Base-by-base conservation (phyloP, 37 sponge, comb jelly and placozoan species). In the Geodia barretti region DNA sequence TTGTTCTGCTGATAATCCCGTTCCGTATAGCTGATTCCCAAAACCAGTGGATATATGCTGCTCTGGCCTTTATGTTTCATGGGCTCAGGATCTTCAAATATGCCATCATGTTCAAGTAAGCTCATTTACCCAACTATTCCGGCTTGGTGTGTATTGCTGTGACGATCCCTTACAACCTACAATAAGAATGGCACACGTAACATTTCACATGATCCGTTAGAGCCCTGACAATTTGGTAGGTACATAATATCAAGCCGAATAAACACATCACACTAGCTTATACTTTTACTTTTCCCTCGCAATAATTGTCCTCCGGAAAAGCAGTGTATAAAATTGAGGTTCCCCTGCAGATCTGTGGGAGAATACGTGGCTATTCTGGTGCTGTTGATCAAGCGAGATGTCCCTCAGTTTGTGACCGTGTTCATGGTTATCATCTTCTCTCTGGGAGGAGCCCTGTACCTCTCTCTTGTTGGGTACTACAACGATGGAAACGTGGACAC, bases 21-120 rank as follows among this genome's bases (percentile, higher is more conserved):
- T 7, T 37, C 34, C 73, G 73, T n/a, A 37, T 39, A 40, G 43
- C 21, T 35, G 25, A 72, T 28, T 25, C 5, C 39, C 42, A 72
- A 19, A 19, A 21, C 42, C 73, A 72, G 47, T 72, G 73, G 73
- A 42, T 72, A 8, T 72, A 40, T 72, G 73, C 47, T n/a, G 41
- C 73, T 37, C 47, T 72, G 42, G 42, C 73, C 24, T 72, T 34
- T 14, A 72, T 39, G 25, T 72, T 72, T 25, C 73, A 72, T 23
- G 41, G 47, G 19, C 73, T 72, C 26, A 33, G 42, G 73, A 72
- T 72, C 14, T 72, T 72, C 41, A 72, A 42, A 42, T 35, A 42
- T 39, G 73, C 41, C 1, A 25, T 72, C 7, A 72, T 39, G 17
- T 33, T 68, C 34, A 20, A 68, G 68, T 68, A 32, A 5, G 68